These are phyloP conservation scores for Deilephila elpenor DNA, from an alignment of 2,888 invertebrate genomes.

Conservation along the genomic window DNA sequence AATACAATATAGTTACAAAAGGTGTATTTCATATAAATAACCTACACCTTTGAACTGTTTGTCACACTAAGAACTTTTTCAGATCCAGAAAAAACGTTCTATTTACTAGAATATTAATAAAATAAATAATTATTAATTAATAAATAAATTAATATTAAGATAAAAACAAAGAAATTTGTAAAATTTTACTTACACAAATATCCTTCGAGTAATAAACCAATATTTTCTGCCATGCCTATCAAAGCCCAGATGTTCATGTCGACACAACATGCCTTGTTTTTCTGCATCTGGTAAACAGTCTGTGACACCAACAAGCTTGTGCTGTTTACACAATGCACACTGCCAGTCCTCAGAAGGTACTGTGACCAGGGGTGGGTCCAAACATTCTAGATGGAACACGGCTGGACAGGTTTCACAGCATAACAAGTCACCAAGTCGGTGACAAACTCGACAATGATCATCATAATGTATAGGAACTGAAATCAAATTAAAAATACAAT, in stretches of 20 bases:
- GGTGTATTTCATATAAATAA: too few species aligned
- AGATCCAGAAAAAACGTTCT: too few species aligned
- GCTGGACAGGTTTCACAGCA: constrained; percentile 99
- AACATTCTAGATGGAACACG: constrained; percentile 98
- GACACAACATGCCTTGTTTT: constrained; percentile 94
- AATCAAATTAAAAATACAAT: constrained; percentile 38
- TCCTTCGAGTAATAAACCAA: constrained; percentile 96
- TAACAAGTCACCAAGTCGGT: constrained; percentile 95
- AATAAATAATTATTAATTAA: not conserved
- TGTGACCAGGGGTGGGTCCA: constrained; percentile 96
- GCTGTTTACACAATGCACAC: constrained; percentile 96
- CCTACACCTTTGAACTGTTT: too few species aligned
- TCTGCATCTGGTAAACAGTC: constrained; percentile 97
- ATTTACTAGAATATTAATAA: too few species aligned
- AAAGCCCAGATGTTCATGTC: constrained; percentile 97
- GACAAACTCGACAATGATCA: constrained; percentile 96
- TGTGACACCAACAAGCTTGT: constrained; percentile 95
- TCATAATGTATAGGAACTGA: constrained; percentile 94
- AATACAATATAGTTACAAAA: too few species aligned
- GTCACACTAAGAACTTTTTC: too few species aligned
- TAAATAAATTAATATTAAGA: too few species aligned
- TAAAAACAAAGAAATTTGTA: not conserved
- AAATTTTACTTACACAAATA: constrained; percentile 93
- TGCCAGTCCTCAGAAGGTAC: constrained; percentile 99
- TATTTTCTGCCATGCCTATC: constrained; percentile 98